Conservation (phyloP, 2,797 vertebrate species). For the Chaunax sp. region DNA sequence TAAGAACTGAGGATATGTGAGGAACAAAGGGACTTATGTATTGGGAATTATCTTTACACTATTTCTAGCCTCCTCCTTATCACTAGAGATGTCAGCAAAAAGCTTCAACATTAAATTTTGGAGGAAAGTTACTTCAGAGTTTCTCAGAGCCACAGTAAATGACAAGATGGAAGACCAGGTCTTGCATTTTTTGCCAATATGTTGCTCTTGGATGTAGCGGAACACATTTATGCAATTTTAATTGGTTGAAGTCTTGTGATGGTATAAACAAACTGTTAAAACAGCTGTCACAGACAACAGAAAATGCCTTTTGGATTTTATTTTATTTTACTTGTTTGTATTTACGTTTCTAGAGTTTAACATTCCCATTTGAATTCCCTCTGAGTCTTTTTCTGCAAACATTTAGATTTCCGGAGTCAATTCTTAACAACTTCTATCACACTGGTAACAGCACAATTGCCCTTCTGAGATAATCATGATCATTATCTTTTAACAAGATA, state of each 20-base stretch:
- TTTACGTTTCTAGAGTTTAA: background rate
- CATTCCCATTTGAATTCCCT: constrained; percentile 12
- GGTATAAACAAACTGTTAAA: constrained; percentile 7
- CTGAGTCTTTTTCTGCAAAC: constrained; percentile 9
- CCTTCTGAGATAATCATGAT: constrained; percentile 63
- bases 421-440: constrained; percentile 60
- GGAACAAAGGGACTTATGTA: constrained; percentile 5
- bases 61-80: constrained; percentile 24
- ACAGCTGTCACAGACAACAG: constrained; percentile 31
- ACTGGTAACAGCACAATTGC: constrained; percentile 37
- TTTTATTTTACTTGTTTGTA: background rate
- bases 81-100: constrained; percentile 10
- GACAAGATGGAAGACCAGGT: background rate
- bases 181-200: constrained; percentile 21
- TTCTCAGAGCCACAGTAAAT: background rate
- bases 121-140: background rate
- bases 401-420: constrained; percentile 48
- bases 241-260: constrained; percentile 29
- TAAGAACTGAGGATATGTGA: constrained; percentile 9
- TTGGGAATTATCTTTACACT: constrained; percentile 9
- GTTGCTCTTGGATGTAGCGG: background rate
- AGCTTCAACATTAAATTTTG: background rate
- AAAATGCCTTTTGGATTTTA: constrained; percentile 9
- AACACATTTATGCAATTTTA: constrained; percentile 41
- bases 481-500: constrained; percentile 67